These are phyloP conservation scores for Xenopus petersii DNA, from an alignment of 2,797 vertebrate genomes.

Conservation along the genomic window DNA sequence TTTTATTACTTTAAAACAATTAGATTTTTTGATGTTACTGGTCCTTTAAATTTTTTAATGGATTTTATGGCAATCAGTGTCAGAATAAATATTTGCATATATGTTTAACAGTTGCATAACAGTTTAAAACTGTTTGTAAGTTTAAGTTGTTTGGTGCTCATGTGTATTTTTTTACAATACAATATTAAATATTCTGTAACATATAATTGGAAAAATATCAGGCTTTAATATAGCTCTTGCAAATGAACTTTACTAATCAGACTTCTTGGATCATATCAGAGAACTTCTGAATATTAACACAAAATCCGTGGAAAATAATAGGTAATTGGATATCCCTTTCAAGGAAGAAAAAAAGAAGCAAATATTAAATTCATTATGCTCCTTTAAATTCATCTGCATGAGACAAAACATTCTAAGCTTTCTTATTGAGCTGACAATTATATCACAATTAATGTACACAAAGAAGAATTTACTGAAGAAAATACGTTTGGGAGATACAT, in stretches of 20 bases:
- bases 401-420: conserved; percentile 11
- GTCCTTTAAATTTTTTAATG: no score
- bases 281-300: conserved; percentile 5
- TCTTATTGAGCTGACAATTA: conserved; percentile 8
- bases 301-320: conserved; percentile 24
- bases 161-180: no score
- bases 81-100: no score
- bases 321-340: conserved; percentile 10
- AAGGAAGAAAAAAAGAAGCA: conserved; percentile 19
- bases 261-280: not conserved
- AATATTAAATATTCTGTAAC: no score
- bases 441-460: not conserved
- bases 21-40: no score
- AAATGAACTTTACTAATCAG: conserved; percentile 1
- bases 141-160: no score
- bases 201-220: no score
- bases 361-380: conserved; percentile 20
- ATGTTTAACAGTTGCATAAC: no score
- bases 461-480: not conserved
- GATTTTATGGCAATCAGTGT: no score
- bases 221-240: no score
- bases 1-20: no score
- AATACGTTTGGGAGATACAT: not conserved
- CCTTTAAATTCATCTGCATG: conserved; percentile 19
- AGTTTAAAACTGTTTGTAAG: no score